Evolutionary conservation across 2,797 vertebrate genomes (phyloP).

Genomic region (Monodelphis domestica): DNA sequence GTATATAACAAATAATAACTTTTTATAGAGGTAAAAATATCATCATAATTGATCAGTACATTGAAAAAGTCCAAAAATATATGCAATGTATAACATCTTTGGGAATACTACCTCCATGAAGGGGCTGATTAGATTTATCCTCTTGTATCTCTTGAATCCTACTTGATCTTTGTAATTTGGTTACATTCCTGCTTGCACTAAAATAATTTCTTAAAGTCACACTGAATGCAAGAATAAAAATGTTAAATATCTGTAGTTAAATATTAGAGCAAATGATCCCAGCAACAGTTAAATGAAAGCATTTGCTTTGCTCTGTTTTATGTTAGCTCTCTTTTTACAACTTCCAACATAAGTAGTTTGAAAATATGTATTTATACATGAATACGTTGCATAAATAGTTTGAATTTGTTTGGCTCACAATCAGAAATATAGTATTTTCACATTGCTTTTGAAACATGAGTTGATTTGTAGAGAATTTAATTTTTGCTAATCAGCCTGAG

Average conservation of each 20-base stretch:
- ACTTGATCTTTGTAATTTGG: too few species aligned
- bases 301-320: conserved; percentile 22
- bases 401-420: conserved; percentile 63
- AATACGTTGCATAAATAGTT: conserved; percentile 64
- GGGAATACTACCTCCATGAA: too few species aligned
- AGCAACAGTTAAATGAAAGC: conserved; percentile 3
- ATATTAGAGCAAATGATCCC: conserved; percentile 27
- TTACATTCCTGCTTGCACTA: too few species aligned
- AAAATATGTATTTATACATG: conserved; percentile 38
- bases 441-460: conserved; percentile 62
- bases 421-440: conserved; percentile 63
- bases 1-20: too few species aligned
- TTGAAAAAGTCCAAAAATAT: too few species aligned
- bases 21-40: too few species aligned
- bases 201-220: conserved; percentile 40
- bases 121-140: too few species aligned
- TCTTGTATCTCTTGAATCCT: too few species aligned
- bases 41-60: too few species aligned
- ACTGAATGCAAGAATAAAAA: conserved; percentile 21
- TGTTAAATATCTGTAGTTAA: conserved; percentile 42
- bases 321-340: conserved; percentile 42
- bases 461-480: conserved; percentile 78
- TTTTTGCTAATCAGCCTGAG: conserved; percentile 79
- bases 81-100: too few species aligned
- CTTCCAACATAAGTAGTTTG: conserved; percentile 2